phyloP scores from a whole-genome alignment of 2,888 invertebrate genomes.

The Caenorhabditis becei region DNA sequence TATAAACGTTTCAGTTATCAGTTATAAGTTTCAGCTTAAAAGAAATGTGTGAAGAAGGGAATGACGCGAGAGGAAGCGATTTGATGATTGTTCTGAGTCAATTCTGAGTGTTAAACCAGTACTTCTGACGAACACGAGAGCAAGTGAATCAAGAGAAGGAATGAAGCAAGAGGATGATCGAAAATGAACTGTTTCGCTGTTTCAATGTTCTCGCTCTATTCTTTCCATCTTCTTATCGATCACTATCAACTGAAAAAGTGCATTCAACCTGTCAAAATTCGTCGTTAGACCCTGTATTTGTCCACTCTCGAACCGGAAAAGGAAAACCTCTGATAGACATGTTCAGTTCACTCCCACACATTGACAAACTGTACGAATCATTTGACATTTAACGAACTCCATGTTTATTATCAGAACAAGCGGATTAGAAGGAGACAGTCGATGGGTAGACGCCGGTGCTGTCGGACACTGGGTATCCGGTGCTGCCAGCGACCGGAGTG shows the following conservation, averaged over 20 bases:
- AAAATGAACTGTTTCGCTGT: background rate
- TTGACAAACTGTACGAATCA: background rate
- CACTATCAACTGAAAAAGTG: background rate
- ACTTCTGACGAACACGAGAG: too few relatives aligned
- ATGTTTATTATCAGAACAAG: background rate
- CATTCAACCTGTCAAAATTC: background rate
- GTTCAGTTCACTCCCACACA: background rate
- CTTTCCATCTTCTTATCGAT: background rate
- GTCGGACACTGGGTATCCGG: background rate
- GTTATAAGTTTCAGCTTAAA: background rate
- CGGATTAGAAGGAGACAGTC: background rate
- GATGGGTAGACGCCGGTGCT: constrained; percentile 3
- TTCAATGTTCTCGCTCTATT: background rate
- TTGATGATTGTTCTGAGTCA: too few relatives aligned
- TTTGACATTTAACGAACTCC: background rate
- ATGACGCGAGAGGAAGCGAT: background rate
- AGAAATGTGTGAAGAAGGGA: background rate
- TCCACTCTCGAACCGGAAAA: background rate
- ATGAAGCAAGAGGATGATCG: background rate
- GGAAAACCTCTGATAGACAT: background rate
- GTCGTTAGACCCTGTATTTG: background rate
- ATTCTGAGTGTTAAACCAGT: too few relatives aligned
- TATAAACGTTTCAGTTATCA: background rate
- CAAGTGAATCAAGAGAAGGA: background rate
- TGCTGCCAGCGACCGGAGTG: background rate